Evolutionary conservation across 2,113 vertebrate genomes (phyloP), one percentile per base, ranked within the genome.

Genomic region (Cochlearius cochlearius): DNA sequence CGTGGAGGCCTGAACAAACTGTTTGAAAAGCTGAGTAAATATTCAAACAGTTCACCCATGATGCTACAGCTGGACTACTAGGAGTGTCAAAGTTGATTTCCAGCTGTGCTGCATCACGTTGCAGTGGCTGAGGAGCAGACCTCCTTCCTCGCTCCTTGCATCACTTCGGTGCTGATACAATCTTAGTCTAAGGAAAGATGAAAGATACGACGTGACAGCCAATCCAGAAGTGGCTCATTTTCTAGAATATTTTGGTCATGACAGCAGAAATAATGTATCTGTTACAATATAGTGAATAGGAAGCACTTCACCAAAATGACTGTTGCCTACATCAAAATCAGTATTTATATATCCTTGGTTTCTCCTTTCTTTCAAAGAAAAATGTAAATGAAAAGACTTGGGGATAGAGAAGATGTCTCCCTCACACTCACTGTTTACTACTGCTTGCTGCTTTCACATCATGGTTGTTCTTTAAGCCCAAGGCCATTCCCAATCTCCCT

Each of bases 351-450:
- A 39, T 50, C 62, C 63, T 80, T 92, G 69, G 9, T 80, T 95
- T 90, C 67, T 94, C 67, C 87, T 91, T 62, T 92, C 58, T 97
- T 96, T 92, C 76, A 76, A 94, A 90, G 52, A 49, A 91, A 87
- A 93, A 76, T 49, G 72, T 98, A 63, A 93, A 91, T 74, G 41
- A 34, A 78, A 92, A 92, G 39, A 29, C 39, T 47, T 91, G 32
- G 22, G 15, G 72, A 69, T 78, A 77, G 20, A 89, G 69, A 82
- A 79, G 67, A 16, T 93, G 63, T 82, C 83, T 85, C 81, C 23
- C n/a, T 62, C 66, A 72, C 36, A 25, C 58, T 67, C 53, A 15
- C 21, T 71, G 12, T 71, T 93, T 68, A 34, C 16, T 62, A 9
- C 29, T 32, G 8, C 36, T 78, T 75, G 38, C 45, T 63, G 16